These are phyloP conservation scores for Epinephelus coioides DNA, from an alignment of 2,797 vertebrate genomes.

Conservation along the genomic window DNA sequence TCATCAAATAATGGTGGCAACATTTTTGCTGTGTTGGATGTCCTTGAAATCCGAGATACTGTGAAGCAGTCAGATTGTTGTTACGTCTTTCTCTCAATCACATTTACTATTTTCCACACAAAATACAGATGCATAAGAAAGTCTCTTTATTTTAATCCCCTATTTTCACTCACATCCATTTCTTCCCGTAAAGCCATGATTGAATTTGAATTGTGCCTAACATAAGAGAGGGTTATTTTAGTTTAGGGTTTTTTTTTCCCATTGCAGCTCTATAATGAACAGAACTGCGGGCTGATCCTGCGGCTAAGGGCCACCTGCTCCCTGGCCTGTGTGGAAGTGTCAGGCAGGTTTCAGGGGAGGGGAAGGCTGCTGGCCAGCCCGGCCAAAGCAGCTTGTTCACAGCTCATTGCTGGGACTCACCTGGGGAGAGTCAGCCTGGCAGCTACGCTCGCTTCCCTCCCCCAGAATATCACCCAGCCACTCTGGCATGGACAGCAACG, in stretches of 20 bases:
- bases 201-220: neutral
- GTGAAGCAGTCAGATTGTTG: neutral
- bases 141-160: neutral
- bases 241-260: constrained; percentile 29
- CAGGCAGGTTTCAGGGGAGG: constrained; percentile 63
- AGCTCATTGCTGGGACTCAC: constrained; percentile 83
- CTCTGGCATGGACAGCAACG: constrained; percentile 55
- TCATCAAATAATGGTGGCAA: constrained; percentile 46
- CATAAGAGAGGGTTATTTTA: constrained; percentile 22
- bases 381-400: constrained; percentile 85
- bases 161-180: neutral
- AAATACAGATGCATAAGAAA: neutral
- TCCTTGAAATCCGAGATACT: constrained; percentile 53
- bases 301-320: constrained; percentile 80
- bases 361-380: constrained; percentile 62
- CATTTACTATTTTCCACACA: constrained; percentile 13
- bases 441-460: constrained; percentile 49
- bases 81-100: neutral
- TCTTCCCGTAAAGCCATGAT: neutral
- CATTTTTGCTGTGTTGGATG: constrained; percentile 25
- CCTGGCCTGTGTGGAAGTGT: constrained; percentile 72
- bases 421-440: constrained; percentile 81
- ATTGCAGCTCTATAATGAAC: constrained; percentile 40
- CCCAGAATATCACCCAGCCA: constrained; percentile 54
- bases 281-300: constrained; percentile 64